These are phyloP conservation scores for Indicator maculatus DNA, from an alignment of 2,113 vertebrate species.

Conservation along the genomic window DNA sequence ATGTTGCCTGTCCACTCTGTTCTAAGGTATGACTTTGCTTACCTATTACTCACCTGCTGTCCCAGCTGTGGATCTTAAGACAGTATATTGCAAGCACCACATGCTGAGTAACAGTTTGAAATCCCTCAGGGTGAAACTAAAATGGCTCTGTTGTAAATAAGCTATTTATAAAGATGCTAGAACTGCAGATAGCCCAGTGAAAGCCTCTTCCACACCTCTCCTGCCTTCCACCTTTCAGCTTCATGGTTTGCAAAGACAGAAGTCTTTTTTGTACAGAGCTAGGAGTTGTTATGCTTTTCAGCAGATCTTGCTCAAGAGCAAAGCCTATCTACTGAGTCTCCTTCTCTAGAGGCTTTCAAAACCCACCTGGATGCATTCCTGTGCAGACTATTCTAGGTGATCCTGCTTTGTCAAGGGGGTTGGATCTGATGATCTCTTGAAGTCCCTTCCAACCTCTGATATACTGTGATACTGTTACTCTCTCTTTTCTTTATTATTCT, in stretches of 20 bases:
- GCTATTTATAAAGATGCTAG: background rate
- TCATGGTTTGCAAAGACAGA: background rate
- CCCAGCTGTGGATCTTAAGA: background rate
- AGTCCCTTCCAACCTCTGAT: no score
- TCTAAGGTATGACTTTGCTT: background rate
- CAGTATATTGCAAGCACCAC: background rate
- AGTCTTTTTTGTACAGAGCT: background rate
- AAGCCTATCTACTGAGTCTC: background rate
- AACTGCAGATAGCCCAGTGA: background rate
- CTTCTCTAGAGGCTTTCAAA: no score
- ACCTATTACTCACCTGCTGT: background rate
- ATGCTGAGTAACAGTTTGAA: background rate
- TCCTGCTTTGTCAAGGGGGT: no score
- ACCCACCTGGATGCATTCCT: no score
- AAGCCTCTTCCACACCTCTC: background rate
- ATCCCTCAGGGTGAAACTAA: background rate
- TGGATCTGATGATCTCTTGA: no score
- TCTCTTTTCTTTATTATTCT: background rate
- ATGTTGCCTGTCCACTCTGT: background rate
- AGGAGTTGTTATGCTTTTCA: fast-evolving
- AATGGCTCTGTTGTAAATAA: background rate
- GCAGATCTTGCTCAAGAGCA: background rate
- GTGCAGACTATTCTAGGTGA: no score
- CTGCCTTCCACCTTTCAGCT: background rate
- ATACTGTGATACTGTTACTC: background rate